Percentiles rank a stretch among this genome's conserved stretches.
Conservation (phyloP, 2,888 invertebrate species). For the Cataglyphis albicans region DNA sequence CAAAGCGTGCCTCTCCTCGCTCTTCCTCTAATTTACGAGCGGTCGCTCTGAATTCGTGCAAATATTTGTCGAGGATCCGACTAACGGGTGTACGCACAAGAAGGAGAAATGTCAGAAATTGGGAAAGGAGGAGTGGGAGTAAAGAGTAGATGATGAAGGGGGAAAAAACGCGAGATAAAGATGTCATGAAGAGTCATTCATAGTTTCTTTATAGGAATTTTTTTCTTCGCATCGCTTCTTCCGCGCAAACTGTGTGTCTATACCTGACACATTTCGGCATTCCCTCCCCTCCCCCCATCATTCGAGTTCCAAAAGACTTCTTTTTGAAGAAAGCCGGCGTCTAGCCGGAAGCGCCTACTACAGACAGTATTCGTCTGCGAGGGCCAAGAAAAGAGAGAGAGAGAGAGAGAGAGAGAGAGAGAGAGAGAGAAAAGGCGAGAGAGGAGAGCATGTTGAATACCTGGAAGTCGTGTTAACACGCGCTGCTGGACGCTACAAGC, state of each 20-base stretch:
- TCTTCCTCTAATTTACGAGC: conserved; percentile 74
- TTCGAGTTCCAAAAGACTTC: conserved; percentile 57
- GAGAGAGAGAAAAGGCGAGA: conserved; percentile 50
- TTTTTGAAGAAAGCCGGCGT: conserved; percentile 70
- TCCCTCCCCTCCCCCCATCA: conserved; percentile 22
- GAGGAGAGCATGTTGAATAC: conserved; percentile 68
- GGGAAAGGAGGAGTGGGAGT: conserved; percentile 14
- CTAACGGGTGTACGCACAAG: conserved; percentile 71
- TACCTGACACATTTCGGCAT: conserved; percentile 49
- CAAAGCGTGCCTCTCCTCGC: conserved; percentile 57
- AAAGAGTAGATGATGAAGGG: not conserved
- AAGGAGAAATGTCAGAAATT: conserved; percentile 42
- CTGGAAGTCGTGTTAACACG: conserved; percentile 79
- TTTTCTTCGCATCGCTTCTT: conserved; percentile 58
- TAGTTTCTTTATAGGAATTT: conserved; percentile 69
- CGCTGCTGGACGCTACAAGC: conserved; percentile 77
- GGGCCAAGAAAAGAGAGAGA: conserved; percentile 29
- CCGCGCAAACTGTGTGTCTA: conserved; percentile 47
- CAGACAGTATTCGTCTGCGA: conserved; percentile 66
- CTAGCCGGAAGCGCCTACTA: conserved; percentile 75
- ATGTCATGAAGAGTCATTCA: conserved; percentile 72
- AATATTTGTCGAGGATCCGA: conserved; percentile 79
- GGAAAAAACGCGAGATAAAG: conserved; percentile 13
- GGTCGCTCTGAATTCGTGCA: conserved; percentile 77
- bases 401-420: conserved; percentile 52